Conservation (phyloP, 2,797 vertebrate genomes). For the Ceyx erithaca region DNA sequence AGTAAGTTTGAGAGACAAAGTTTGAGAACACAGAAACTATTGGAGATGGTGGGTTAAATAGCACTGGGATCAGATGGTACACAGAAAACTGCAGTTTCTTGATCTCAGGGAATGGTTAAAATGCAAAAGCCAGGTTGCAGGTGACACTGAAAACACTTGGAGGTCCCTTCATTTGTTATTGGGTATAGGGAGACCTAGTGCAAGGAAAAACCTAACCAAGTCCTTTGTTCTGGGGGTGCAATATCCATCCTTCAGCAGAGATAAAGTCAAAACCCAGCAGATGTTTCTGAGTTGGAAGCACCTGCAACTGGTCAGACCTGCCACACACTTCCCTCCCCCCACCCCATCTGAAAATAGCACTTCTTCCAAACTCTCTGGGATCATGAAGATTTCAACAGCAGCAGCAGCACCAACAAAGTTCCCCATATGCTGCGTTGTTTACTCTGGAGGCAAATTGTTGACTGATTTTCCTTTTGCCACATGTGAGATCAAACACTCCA, state of each 20-base stretch:
- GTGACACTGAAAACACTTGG: neutral
- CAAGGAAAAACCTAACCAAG: neutral
- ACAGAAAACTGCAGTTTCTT: neutral
- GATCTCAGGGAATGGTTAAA: neutral
- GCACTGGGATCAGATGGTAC: neutral
- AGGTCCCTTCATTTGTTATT: neutral
- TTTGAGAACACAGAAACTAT: constrained; percentile 68
- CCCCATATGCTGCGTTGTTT: neutral
- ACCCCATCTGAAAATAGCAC: neutral
- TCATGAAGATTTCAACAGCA: neutral
- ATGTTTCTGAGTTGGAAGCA: neutral
- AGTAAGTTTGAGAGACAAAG: constrained; percentile 70
- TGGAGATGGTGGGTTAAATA: constrained; percentile 44
- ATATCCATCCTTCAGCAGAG: neutral
- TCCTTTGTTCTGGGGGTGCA: neutral
- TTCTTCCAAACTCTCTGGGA: neutral
- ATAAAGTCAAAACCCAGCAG: neutral
- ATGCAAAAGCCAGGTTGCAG: neutral
- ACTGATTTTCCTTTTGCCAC: constrained; percentile 16
- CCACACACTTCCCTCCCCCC: neutral
- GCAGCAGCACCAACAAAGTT: constrained; percentile 18
- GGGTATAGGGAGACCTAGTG: neutral
- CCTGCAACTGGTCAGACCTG: constrained; percentile 12
- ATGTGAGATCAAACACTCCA: constrained; percentile 21
- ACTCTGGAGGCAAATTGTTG: constrained; percentile 3